Percentiles rank a stretch among this genome's conserved stretches.
phyloP scores from a whole-genome alignment of 1,140 invertebrate species.

The Drosophila pseudoobscura region DNA sequence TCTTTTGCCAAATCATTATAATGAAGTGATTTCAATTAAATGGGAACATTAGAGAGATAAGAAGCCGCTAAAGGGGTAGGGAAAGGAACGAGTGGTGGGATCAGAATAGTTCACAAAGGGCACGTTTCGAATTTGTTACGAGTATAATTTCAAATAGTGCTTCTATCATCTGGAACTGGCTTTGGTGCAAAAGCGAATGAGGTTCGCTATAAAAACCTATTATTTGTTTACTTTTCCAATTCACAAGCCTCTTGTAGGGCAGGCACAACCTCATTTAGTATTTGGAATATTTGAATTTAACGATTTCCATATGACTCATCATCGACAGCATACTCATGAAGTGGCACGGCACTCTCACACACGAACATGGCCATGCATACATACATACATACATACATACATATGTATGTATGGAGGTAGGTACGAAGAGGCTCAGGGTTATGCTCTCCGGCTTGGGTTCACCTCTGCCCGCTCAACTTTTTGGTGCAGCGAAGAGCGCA shows the following conservation, averaged over 20 bases:
- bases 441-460: conserved; percentile 43
- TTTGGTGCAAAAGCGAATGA: conserved; percentile 8
- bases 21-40: conserved; percentile 47
- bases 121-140: conserved; percentile 18
- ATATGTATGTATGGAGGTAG: too few relatives aligned
- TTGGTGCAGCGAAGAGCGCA: conserved; percentile 41
- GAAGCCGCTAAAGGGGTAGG: conserved; percentile 4
- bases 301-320: conserved; percentile 21
- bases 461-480: conserved; percentile 18
- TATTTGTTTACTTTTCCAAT: too few relatives aligned
- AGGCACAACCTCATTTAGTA: conserved; percentile 1
- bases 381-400: neutral
- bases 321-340: neutral
- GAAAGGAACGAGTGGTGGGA: neutral
- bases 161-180: conserved; percentile 11
- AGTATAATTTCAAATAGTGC: neutral
- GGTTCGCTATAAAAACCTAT: too few relatives aligned
- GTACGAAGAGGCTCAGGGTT: conserved; percentile 43
- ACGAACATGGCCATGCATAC: conserved; percentile 13
- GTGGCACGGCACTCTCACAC: neutral
- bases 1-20: conserved; percentile 42
- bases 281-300: conserved; percentile 23
- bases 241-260: conserved; percentile 1
- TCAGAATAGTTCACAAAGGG: conserved; percentile 24
- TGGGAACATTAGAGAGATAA: conserved; percentile 25